Base-by-base conservation (phyloP, 2,113 vertebrate genomes). In the Syrrhaptes paradoxus region DNA sequence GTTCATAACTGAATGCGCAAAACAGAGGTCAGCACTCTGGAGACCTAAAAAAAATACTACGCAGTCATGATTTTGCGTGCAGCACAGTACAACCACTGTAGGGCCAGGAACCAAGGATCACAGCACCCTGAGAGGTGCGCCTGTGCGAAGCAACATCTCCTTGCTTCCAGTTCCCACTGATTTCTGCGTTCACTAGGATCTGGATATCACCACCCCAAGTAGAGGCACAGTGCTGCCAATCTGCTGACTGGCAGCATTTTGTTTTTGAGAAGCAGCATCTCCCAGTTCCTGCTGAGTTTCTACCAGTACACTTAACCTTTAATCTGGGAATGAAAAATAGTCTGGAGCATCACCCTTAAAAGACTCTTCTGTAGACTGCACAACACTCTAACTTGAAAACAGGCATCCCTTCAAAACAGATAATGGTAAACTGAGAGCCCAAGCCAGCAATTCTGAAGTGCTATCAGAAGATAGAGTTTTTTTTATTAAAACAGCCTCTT, bases 131-230 rank as follows among this genome's bases (percentile, higher is more conserved):
- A 88, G 11, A 78, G 49, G 59, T 5, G 24, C 41, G 80, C 32
- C 36, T 88, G 26, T 65, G 21, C 86, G 31, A 89, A 18, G 32
- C 13, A 58, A 24, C 11, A 52, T 28, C 31, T 62, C 32, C 32
- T 59, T 55, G n/a, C 68, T 81, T 62, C 28, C 46, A 91, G 36
- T 26, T 73, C 61, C 75, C 68, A 36, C 17, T 4, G 11, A 29
- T 74, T 85, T 38, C 70, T 78, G 48, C 1, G 2, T 20, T 45
- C 16, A 18, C 12, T 22, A 26, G 45, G 13, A 85, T 48, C 17
- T 81, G 51, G n/a, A 74, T 0, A 0, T 15, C 3, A 0, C 43
- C 67, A 32, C 26, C 52, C 12, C n/a, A 9, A 17, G 31, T 9
- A 51, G 13, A 70, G 48, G 34, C 12, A 76, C 21, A 57, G 31